Percentiles rank a stretch among this genome's conserved stretches.
These are phyloP conservation scores for Limosa lapponica DNA, from an alignment of 2,797 vertebrate species.

Conservation along the genomic window DNA sequence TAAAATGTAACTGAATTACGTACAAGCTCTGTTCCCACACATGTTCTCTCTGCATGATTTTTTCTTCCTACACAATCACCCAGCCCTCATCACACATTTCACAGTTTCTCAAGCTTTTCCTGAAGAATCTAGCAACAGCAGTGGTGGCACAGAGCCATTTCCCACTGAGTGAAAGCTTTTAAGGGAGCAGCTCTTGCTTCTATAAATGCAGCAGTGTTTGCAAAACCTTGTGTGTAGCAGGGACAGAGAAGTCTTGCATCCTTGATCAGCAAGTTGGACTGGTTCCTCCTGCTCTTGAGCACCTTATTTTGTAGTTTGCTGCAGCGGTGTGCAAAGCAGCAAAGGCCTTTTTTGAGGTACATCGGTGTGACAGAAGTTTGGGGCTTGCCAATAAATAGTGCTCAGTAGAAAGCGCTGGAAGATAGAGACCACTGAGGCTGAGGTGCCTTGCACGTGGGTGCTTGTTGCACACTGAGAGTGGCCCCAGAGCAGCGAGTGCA, in stretches of 20 bases:
- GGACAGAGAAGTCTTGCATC: neutral
- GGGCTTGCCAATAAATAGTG: neutral
- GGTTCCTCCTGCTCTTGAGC: constrained; percentile 11
- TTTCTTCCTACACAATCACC: constrained; percentile 36
- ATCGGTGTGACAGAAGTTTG: neutral
- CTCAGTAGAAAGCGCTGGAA: neutral
- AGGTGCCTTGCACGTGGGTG: neutral
- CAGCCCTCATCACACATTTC: neutral
- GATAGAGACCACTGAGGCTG: neutral
- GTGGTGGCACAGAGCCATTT: neutral
- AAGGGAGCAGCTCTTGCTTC: neutral
- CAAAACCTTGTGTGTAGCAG: neutral
- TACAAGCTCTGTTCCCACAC: constrained; percentile 29
- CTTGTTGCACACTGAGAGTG: neutral
- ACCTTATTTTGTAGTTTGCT: neutral
- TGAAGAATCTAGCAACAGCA: constrained; percentile 10
- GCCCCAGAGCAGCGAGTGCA: neutral
- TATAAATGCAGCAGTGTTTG: constrained; percentile 18
- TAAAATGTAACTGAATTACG: neutral
- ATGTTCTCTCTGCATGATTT: constrained; percentile 18
- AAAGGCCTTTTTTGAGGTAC: neutral
- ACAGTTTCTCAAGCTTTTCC: neutral
- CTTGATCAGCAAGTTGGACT: constrained; percentile 12
- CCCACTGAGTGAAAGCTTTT: neutral
- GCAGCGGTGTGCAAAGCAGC: neutral